Percentiles rank a stretch among this genome's conserved stretches.
phyloP scores from a whole-genome alignment of 2,888 invertebrate species.

The Uloborus plumipes region DNA sequence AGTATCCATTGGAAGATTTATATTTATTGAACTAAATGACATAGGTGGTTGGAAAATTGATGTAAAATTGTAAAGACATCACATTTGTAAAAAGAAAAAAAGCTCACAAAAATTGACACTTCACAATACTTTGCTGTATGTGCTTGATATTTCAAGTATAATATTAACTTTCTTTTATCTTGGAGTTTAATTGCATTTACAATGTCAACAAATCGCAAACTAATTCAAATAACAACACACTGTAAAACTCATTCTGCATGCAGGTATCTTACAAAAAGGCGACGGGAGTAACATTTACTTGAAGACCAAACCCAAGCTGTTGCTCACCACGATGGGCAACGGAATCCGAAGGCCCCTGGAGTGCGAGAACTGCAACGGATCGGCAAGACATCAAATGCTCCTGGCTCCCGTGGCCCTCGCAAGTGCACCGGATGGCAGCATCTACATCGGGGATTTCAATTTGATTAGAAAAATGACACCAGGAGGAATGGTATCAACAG shows the following conservation, averaged over 20 bases:
- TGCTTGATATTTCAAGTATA: not conserved
- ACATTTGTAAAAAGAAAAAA: too few species aligned
- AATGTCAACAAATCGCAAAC: not conserved
- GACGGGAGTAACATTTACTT: slow-evolving; percentile 95
- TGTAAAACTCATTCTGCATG: slow-evolving; percentile 25
- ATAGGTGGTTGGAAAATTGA: too few species aligned
- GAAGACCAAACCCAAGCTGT: slow-evolving; percentile 81
- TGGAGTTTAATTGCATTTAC: not conserved
- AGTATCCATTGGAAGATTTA: too few species aligned
- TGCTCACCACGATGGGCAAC: slow-evolving; percentile 91
- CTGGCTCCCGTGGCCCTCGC: slow-evolving; percentile 94
- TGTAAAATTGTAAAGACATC: too few species aligned
- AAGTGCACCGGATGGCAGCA: slow-evolving; percentile 94
- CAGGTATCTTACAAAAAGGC: slow-evolving; percentile 93
- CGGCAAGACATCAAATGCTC: slow-evolving; percentile 87
- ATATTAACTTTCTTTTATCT: not conserved
- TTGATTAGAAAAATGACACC: slow-evolving; percentile 90
- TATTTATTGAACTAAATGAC: too few species aligned
- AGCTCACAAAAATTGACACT: too few species aligned
- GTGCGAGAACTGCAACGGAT: slow-evolving; percentile 77
- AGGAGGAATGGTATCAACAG: slow-evolving; percentile 89
- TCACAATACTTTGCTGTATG: too few species aligned
- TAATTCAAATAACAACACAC: not conserved
- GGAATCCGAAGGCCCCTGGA: slow-evolving; percentile 87
- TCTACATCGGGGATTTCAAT: slow-evolving; percentile 98